A percentile compares a stretch with the other conserved stretches of the same genome.
phyloP scores from a whole-genome alignment of 2,113 vertebrate genomes.

The Pollimyrus isidori region DNA sequence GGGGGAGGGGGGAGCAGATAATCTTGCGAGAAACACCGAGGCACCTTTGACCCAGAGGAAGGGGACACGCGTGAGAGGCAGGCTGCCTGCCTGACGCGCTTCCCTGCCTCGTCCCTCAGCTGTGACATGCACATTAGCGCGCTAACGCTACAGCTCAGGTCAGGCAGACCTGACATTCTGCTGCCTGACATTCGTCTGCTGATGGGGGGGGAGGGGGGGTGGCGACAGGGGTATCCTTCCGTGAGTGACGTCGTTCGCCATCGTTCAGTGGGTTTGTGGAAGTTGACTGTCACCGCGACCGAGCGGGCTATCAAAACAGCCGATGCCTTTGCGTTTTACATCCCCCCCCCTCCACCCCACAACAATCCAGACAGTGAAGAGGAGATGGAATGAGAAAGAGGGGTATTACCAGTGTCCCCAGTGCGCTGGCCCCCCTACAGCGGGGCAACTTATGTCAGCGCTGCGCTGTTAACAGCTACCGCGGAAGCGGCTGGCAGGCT shows the following conservation, averaged over 20 bases:
- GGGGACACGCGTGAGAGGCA: neutral
- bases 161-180: neutral
- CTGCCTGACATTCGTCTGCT: neutral
- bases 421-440: neutral
- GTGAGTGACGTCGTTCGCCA: constrained; percentile 10
- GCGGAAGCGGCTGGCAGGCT: neutral
- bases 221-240: constrained; percentile 4
- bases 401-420: neutral
- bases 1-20: neutral
- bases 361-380: neutral
- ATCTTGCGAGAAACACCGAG: constrained; percentile 14
- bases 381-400: neutral
- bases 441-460: neutral
- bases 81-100: neutral
- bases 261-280: neutral
- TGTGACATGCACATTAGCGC: neutral
- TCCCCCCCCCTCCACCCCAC: neutral
- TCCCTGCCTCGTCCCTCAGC: constrained; percentile 4
- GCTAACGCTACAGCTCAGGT: neutral
- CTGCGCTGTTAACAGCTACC: neutral
- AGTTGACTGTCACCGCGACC: neutral
- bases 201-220: too few relatives aligned
- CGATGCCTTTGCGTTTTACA: neutral
- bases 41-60: constrained; percentile 16
- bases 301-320: neutral